Percentiles rank a stretch among this genome's conserved stretches.
Evolutionary conservation across 2,797 vertebrate species (phyloP).

Genomic region (Buceros bicornis): DNA sequence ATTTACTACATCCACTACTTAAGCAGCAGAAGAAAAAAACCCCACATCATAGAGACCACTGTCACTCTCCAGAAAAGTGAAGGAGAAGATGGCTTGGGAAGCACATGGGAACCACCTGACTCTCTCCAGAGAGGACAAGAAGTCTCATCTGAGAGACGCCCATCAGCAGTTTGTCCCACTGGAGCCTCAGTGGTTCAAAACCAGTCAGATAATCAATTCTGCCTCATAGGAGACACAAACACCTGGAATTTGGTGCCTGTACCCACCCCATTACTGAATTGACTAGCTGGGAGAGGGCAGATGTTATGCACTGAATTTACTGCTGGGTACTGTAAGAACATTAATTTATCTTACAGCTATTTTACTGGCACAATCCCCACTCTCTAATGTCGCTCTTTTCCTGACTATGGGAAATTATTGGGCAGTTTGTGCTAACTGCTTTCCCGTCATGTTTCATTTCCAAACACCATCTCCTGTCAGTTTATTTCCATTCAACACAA

Average conservation of each 20-base stretch:
- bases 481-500: conserved; percentile 72
- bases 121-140: neutral
- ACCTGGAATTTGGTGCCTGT: neutral
- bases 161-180: neutral
- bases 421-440: conserved; percentile 71
- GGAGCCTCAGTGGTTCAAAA: neutral
- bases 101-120: accelerated
- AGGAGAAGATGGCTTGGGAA: neutral
- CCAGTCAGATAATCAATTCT: neutral
- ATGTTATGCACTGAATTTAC: conserved; percentile 36
- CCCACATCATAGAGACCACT: neutral
- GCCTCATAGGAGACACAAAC: neutral
- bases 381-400: conserved; percentile 43
- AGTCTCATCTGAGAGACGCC: accelerated
- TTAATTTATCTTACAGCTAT: conserved; percentile 62
- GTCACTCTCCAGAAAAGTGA: neutral
- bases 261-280: neutral
- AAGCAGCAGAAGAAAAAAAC: neutral
- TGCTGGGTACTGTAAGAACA: conserved; percentile 1
- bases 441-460: conserved; percentile 72
- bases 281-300: neutral
- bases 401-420: conserved; percentile 70
- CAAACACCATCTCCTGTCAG: conserved; percentile 71
- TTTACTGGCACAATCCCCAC: conserved; percentile 57
- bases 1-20: neutral